A percentile compares a stretch with the other conserved stretches of the same genome.
Conservation (phyloP, 2,888 invertebrate species). For the Apodemia hepburni region DNA sequence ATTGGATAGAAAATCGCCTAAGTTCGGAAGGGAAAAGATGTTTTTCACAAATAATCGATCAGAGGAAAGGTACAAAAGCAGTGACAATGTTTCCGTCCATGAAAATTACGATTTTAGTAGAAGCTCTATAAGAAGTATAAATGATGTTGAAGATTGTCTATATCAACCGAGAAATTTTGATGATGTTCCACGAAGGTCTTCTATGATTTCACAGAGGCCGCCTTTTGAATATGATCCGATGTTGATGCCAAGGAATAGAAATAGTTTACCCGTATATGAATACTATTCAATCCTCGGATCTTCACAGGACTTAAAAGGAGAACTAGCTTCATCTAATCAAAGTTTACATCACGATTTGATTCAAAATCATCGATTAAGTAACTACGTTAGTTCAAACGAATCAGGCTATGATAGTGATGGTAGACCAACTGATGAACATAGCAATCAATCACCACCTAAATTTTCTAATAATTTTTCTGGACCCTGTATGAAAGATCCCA, state of each 20-base stretch:
- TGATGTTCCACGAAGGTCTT: slow-evolving; percentile 60
- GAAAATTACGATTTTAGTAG: slow-evolving; percentile 64
- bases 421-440: slow-evolving; percentile 77
- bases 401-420: slow-evolving; percentile 92
- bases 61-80: slow-evolving; percentile 81
- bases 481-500: slow-evolving; percentile 46
- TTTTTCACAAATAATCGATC: slow-evolving; percentile 76
- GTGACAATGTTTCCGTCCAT: slow-evolving; percentile 70
- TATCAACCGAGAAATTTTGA: slow-evolving; percentile 54
- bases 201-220: slow-evolving; percentile 68
- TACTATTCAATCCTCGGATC: slow-evolving; percentile 62
- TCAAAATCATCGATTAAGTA: slow-evolving; percentile 83
- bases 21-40: slow-evolving; percentile 60
- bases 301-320: slow-evolving; percentile 61
- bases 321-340: slow-evolving; percentile 65
- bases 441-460: slow-evolving; percentile 76
- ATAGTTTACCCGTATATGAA: slow-evolving; percentile 74
- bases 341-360: slow-evolving; percentile 81
- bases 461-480: slow-evolving; percentile 69
- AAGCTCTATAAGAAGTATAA: slow-evolving; percentile 67
- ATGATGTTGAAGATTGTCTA: slow-evolving; percentile 54
- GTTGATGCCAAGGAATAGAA: slow-evolving; percentile 70
- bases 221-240: slow-evolving; percentile 72
- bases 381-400: slow-evolving; percentile 90
- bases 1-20: slow-evolving; percentile 68